These are phyloP conservation scores for Watsonalla binaria DNA, from an alignment of 2,888 invertebrate species.

Conservation along the genomic window DNA sequence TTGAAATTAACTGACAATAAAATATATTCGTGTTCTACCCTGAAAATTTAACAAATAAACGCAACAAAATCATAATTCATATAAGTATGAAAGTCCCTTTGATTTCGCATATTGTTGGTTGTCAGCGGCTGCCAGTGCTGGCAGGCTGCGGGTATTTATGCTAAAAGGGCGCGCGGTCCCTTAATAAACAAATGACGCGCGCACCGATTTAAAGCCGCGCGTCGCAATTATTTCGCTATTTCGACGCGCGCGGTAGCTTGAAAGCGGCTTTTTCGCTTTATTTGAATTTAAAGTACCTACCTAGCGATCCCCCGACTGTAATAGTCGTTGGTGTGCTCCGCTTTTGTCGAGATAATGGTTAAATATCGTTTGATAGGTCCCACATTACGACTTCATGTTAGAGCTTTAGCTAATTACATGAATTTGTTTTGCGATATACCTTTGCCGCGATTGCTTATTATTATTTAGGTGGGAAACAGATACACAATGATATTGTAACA, in stretches of 20 bases:
- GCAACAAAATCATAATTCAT: constrained; percentile 5
- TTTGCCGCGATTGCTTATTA: no score
- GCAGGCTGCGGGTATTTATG: constrained; percentile 47
- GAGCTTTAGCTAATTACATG: no score
- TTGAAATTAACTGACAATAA: no score
- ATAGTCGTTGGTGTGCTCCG: constrained; percentile 22
- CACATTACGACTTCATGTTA: background rate
- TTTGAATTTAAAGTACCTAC: constrained; percentile 43
- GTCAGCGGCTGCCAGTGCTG: constrained; percentile 25
- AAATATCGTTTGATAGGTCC: constrained; percentile 18
- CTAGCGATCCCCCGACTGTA: constrained; percentile 26
- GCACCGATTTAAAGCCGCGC: constrained; percentile 55
- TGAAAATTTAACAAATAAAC: no score
- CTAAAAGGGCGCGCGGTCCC: constrained; percentile 58
- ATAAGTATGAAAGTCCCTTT: constrained; percentile 12
- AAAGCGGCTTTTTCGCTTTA: constrained; percentile 56
- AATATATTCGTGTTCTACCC: no score
- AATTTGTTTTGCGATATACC: no score
- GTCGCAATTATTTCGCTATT: constrained; percentile 71
- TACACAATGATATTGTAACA: no score
- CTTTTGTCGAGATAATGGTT: constrained; percentile 25
- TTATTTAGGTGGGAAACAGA: no score
- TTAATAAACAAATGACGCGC: constrained; percentile 72
- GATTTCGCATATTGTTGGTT: constrained; percentile 18
- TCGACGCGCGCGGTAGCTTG: constrained; percentile 41